Evolutionary conservation across 2,113 vertebrate species (phyloP).

Genomic region (Capreolus pygargus): DNA sequence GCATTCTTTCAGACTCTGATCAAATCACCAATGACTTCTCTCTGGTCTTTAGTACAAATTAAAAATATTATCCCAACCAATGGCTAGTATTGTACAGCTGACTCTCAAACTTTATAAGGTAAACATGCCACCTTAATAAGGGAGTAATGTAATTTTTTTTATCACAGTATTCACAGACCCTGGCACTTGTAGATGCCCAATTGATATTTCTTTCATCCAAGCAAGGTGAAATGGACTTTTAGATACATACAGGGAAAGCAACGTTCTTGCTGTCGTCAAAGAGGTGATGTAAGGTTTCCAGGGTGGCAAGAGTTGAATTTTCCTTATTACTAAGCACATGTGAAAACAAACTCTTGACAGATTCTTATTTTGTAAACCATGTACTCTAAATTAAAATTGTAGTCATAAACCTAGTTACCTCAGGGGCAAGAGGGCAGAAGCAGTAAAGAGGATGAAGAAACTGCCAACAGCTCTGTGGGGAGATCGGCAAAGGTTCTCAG

Average conservation of each 20-base stretch:
- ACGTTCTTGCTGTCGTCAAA: not conserved
- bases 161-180: not conserved
- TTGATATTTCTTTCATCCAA: not conserved
- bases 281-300: not conserved
- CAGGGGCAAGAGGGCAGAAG: not conserved
- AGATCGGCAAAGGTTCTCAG: not conserved
- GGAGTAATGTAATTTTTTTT: not conserved
- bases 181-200: not conserved
- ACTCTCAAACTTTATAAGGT: not conserved
- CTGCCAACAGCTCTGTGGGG: not conserved
- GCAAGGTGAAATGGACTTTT: not conserved
- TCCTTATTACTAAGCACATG: not conserved
- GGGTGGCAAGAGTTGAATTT: not conserved
- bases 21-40: not conserved
- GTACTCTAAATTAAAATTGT: conserved; percentile 15
- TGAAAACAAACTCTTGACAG: conserved; percentile 35
- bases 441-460: not conserved
- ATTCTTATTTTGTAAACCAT: conserved; percentile 7
- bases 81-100: not conserved
- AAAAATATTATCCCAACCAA: not conserved
- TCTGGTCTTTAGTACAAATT: not conserved
- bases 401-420: not conserved
- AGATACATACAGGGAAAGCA: not conserved
- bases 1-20: not conserved
- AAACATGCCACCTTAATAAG: not conserved